phyloP scores from a whole-genome alignment of 1,140 invertebrate species.

The Psilanteris sp. region DNA sequence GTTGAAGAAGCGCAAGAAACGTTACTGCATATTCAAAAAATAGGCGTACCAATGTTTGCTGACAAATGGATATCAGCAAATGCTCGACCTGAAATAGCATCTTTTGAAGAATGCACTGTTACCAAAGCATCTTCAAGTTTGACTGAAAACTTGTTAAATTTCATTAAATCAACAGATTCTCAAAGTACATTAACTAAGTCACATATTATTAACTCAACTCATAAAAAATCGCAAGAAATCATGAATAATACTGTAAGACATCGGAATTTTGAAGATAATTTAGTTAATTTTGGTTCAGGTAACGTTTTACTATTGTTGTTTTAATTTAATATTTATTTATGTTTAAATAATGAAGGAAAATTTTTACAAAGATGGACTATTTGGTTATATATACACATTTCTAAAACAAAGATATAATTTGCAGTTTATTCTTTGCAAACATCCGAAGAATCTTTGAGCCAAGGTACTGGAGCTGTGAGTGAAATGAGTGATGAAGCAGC shows the following conservation, averaged over 20 bases:
- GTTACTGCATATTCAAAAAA: constrained; percentile 83
- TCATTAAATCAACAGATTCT: constrained; percentile 75
- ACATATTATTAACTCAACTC: constrained; percentile 41
- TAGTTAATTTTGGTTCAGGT: constrained; percentile 71
- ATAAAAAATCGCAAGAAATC: constrained; percentile 76
- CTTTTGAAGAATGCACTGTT: constrained; percentile 66
- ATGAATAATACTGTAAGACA: constrained; percentile 79
- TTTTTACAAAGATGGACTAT: too few species aligned
- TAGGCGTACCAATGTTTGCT: constrained; percentile 82
- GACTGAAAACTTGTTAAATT: constrained; percentile 76
- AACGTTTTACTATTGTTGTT: too few species aligned
- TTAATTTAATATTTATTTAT: too few species aligned
- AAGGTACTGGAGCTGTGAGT: constrained; percentile 80
- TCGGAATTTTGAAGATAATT: constrained; percentile 80
- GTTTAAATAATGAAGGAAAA: too few species aligned
- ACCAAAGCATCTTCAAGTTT: constrained; percentile 68
- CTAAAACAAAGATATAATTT: too few species aligned
- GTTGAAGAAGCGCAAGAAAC: constrained; percentile 87
- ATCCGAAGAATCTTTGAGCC: constrained; percentile 82
- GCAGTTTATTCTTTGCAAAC: constrained; percentile 77
- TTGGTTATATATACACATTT: too few species aligned
- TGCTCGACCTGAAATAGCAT: constrained; percentile 79
- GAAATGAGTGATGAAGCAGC: constrained; percentile 84
- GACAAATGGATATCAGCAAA: constrained; percentile 83
- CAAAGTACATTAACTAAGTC: constrained; percentile 61